Evolutionary conservation across 1,140 invertebrate genomes (phyloP).

Genomic region (Spodoptera litura): DNA sequence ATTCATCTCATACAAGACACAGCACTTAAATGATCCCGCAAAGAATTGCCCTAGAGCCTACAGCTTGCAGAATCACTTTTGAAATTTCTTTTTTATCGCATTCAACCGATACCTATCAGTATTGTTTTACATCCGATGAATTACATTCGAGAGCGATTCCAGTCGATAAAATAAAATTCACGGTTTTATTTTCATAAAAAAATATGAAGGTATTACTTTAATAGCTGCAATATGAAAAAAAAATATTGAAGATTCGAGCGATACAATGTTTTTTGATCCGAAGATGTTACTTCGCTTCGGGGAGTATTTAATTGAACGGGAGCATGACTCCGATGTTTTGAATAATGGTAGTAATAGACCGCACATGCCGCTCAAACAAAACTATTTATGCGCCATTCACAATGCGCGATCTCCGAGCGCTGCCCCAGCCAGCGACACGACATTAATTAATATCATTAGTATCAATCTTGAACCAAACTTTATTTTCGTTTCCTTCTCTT

Average conservation of each 20-base stretch:
- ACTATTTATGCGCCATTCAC: constrained; percentile 53
- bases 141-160: constrained; percentile 71
- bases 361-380: constrained; percentile 67
- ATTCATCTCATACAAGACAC: constrained; percentile 69
- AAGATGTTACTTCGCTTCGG: constrained; percentile 66
- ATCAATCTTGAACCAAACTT: background rate
- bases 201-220: constrained; percentile 72
- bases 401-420: constrained; percentile 31
- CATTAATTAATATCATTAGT: constrained; percentile 29
- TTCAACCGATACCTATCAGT: constrained; percentile 74
- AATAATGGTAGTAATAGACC: constrained; percentile 74
- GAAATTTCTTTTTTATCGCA: constrained; percentile 77
- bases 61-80: constrained; percentile 68
- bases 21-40: constrained; percentile 77
- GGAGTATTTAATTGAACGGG: constrained; percentile 74
- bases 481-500: background rate
- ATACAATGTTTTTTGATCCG: constrained; percentile 66
- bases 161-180: constrained; percentile 79
- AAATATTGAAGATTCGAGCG: constrained; percentile 62
- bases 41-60: constrained; percentile 70
- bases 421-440: background rate
- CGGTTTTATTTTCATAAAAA: constrained; percentile 73
- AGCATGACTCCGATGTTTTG: constrained; percentile 78
- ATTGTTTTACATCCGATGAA: constrained; percentile 81
- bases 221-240: constrained; percentile 77